Evolutionary conservation across 2,797 vertebrate genomes (phyloP), one percentile per base, ranked within the genome.

Genomic region (Pangasius krempfi): DNA sequence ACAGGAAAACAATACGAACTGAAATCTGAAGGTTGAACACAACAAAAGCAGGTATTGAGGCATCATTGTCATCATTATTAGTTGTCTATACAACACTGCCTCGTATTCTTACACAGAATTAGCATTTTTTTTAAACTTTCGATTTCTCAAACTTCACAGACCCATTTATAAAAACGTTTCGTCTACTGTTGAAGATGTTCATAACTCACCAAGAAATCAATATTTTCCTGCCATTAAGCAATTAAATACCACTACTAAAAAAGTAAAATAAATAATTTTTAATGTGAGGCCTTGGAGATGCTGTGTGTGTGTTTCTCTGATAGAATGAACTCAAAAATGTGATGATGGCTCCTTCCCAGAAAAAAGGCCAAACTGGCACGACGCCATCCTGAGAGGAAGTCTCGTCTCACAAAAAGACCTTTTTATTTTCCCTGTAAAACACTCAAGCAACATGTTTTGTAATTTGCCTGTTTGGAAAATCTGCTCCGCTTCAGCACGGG

Each of bases 41-140:
- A 44, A 82, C 40, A 64, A 27, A 62, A 82, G 40, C 58, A 82
- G 80, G 58, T 64, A 62, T 18, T 25, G 95, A 95, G 97, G 94
- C 96, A 95, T 95, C 96, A 95, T 93, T 96, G 96, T 96, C 3
- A 10, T 27, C 33, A 96, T 97, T 97, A 97, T 60, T 56, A 96
- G 96, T 95, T 94, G 94, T 95, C 94, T 87, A 27, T 84, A 16
- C 87, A 27, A 9, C 12, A 9, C 27, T 27, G 87, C 92, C 76
- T 56, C 52, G 3, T 50, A 64, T 52, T 78, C 47, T 37, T 25
- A 72, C 13, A 54, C 90, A 88, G 80, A 86, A 91, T 92, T 90
- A 92, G 73, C 86, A 90, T 90, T 91, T 91, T 89, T 79, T 91
- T 76, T 44, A 44, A 87, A 54, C 81, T 64, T 79, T 73, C 52